Evolutionary conservation across 2,888 invertebrate species (phyloP).

Genomic region (Proisotoma minuta): DNA sequence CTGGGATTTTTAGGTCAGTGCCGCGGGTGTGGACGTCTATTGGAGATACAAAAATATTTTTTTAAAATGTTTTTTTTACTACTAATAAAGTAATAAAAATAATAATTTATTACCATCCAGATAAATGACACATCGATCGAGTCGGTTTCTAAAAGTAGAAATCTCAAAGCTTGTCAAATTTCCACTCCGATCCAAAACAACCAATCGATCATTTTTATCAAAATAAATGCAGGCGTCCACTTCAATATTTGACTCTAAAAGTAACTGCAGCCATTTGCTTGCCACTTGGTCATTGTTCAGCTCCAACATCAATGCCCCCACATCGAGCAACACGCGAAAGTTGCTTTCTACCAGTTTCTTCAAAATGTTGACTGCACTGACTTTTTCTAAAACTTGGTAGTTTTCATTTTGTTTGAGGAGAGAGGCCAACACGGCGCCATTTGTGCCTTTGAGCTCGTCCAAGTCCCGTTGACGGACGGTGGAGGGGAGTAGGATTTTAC

Average conservation of each 20-base stretch:
- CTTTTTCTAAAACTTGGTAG: constrained; percentile 17
- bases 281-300: constrained; percentile 31
- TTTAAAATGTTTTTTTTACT: too few species aligned
- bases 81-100: too few species aligned
- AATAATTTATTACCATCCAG: too few species aligned
- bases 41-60: too few species aligned
- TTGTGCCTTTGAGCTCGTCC: constrained; percentile 23
- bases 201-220: constrained; percentile 21
- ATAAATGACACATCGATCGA: constrained; percentile 28
- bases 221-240: constrained; percentile 30
- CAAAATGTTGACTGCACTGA: constrained; percentile 16
- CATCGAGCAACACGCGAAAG: constrained; percentile 26
- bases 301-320: constrained; percentile 34
- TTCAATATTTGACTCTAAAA: background rate
- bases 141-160: constrained; percentile 17
- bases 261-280: constrained; percentile 19
- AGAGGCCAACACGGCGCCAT: constrained; percentile 22
- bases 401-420: constrained; percentile 17
- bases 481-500: constrained; percentile 18
- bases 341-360: constrained; percentile 6
- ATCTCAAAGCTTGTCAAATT: constrained; percentile 18
- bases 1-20: constrained; percentile 33
- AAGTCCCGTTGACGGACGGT: constrained; percentile 22
- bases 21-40: constrained; percentile 35
- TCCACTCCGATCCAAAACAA: constrained; percentile 15